phyloP scores from a whole-genome alignment of 2,888 invertebrate genomes.

The Orchesella flavescens region DNA sequence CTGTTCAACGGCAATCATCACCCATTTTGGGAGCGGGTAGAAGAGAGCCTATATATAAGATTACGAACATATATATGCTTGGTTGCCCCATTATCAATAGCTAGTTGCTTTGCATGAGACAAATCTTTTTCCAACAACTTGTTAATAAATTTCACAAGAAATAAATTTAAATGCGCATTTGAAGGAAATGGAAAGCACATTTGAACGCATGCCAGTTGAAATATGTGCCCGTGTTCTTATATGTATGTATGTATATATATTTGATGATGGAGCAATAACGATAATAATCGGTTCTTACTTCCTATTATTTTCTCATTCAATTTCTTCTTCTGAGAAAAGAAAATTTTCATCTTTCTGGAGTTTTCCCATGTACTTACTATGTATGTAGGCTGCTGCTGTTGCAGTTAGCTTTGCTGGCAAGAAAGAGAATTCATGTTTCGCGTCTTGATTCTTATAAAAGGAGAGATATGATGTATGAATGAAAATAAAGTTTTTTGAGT shows the following conservation, averaged over 20 bases:
- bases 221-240: too few relatives aligned
- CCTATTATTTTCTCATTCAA: not conserved
- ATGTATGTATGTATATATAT: not conserved
- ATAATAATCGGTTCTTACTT: slow-evolving; percentile 9
- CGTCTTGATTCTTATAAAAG: too few relatives aligned
- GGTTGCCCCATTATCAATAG: not conserved
- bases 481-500: not conserved
- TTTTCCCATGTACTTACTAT: not conserved
- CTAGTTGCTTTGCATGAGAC: not conserved
- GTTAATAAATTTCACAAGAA: not conserved
- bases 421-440: too few relatives aligned
- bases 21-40: not conserved
- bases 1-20: not conserved
- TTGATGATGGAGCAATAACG: slow-evolving; percentile 7
- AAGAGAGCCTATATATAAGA: not conserved
- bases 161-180: not conserved
- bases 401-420: too few relatives aligned
- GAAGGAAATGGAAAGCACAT: not conserved
- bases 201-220: not conserved
- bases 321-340: not conserved
- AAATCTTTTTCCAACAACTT: not conserved
- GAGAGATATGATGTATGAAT: not conserved
- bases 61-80: not conserved
- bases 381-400: not conserved
- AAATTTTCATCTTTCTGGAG: not conserved